These are phyloP conservation scores for Metopolophium dirhodum DNA, from an alignment of 1,140 invertebrate genomes.

Conservation along the genomic window DNA sequence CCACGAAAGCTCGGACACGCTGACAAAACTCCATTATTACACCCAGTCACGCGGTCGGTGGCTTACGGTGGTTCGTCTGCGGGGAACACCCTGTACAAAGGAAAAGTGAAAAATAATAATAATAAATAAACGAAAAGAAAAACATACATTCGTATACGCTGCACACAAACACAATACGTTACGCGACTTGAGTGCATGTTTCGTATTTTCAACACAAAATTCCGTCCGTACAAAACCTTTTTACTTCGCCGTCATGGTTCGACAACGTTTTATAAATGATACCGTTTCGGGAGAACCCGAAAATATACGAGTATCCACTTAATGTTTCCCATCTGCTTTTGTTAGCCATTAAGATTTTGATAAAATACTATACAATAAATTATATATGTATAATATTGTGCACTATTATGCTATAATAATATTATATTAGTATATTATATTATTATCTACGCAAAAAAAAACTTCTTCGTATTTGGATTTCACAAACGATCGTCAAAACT, in stretches of 20 bases:
- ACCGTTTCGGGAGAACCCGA: background rate
- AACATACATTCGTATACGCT: background rate
- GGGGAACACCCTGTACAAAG: background rate
- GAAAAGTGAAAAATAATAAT: background rate
- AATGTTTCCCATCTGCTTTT: slow-evolving; percentile 10
- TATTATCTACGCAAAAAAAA: background rate
- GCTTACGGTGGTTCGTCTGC: background rate
- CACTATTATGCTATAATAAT: background rate
- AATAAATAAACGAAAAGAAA: slow-evolving; percentile 3
- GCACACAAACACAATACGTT: background rate
- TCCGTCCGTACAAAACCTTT: background rate
- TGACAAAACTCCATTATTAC: background rate
- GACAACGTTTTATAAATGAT: slow-evolving; percentile 42
- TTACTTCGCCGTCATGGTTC: slow-evolving; percentile 22
- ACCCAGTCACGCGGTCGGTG: background rate
- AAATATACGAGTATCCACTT: slow-evolving; percentile 35
- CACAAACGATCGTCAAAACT: background rate
- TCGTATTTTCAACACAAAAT: background rate
- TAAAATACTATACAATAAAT: background rate
- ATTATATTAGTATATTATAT: background rate
- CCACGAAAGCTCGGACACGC: background rate
- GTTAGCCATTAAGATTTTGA: slow-evolving; percentile 3
- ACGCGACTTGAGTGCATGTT: slow-evolving; percentile 26
- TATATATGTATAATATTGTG: background rate
- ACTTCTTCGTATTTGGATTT: background rate